Conservation (phyloP, 2,113 vertebrate genomes). For the Ammodramus savannarum region DNA sequence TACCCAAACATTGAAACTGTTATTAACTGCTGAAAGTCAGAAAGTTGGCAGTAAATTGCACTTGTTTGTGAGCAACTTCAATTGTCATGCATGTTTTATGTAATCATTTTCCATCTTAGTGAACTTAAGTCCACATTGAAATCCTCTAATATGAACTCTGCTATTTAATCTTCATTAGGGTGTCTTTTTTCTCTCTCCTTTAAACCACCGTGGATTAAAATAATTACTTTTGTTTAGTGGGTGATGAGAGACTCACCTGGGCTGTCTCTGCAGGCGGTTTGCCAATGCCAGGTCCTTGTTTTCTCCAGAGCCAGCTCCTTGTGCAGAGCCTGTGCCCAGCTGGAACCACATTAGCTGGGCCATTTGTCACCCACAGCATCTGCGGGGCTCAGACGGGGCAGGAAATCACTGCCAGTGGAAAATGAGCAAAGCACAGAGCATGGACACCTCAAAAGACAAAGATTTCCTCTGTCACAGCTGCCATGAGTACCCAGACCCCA, state of each 20-base stretch:
- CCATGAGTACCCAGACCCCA: background rate
- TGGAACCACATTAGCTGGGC: background rate
- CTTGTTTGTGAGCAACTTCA: background rate
- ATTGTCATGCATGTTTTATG: background rate
- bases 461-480: background rate
- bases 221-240: conserved; percentile 8
- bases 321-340: background rate
- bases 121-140: background rate
- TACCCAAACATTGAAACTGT: background rate
- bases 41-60: background rate
- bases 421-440: background rate
- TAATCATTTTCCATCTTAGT: background rate
- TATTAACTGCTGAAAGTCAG: background rate
- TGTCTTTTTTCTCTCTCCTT: background rate
- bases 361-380: background rate
- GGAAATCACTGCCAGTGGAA: background rate
- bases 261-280: background rate
- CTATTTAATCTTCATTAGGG: background rate
- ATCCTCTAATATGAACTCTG: background rate
- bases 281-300: background rate
- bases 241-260: conserved; percentile 9
- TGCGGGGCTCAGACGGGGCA: background rate
- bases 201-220: conserved; percentile 3
- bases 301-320: background rate
- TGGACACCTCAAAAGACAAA: background rate